These are phyloP conservation scores for Torymus texanus DNA, from an alignment of 2,888 invertebrate species.

Conservation along the genomic window DNA sequence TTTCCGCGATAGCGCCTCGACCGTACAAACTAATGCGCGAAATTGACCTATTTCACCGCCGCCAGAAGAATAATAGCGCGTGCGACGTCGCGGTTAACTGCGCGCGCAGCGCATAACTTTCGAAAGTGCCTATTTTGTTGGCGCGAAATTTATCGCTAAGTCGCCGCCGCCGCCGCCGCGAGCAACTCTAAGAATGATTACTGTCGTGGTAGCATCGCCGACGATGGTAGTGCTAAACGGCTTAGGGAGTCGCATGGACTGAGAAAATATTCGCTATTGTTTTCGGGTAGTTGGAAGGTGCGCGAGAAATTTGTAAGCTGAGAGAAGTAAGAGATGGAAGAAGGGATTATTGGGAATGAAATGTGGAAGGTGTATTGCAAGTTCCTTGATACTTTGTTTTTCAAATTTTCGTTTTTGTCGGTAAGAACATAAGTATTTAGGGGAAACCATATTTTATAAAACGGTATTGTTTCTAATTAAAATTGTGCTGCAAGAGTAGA, in stretches of 20 bases:
- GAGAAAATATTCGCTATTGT: not conserved
- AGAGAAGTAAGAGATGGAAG: too few relatives aligned
- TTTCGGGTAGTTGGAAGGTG: constrained; percentile 4
- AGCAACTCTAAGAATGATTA: constrained; percentile 28
- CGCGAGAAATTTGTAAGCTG: not conserved
- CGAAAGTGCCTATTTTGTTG: constrained; percentile 26
- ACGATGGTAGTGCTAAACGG: not conserved
- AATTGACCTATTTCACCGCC: constrained; percentile 47
- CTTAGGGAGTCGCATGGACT: not conserved
- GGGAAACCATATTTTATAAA: too few relatives aligned
- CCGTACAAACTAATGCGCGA: constrained; percentile 45
- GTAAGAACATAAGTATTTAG: too few relatives aligned
- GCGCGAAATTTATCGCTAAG: constrained; percentile 22
- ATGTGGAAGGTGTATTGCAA: too few relatives aligned
- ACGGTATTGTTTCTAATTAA: too few relatives aligned
- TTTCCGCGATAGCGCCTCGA: constrained; percentile 22
- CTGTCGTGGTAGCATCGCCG: too few relatives aligned
- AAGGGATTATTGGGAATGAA: too few relatives aligned
- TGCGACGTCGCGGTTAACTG: constrained; percentile 29
- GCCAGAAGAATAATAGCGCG: constrained; percentile 46
- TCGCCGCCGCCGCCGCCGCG: not conserved
- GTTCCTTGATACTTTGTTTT: too few relatives aligned
- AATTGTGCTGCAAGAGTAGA: too few relatives aligned
- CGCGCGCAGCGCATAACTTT: constrained; percentile 1
- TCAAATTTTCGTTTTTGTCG: too few relatives aligned